Base-by-base conservation (phyloP, 2,888 invertebrate genomes). In the Ormyrus labotus region DNA sequence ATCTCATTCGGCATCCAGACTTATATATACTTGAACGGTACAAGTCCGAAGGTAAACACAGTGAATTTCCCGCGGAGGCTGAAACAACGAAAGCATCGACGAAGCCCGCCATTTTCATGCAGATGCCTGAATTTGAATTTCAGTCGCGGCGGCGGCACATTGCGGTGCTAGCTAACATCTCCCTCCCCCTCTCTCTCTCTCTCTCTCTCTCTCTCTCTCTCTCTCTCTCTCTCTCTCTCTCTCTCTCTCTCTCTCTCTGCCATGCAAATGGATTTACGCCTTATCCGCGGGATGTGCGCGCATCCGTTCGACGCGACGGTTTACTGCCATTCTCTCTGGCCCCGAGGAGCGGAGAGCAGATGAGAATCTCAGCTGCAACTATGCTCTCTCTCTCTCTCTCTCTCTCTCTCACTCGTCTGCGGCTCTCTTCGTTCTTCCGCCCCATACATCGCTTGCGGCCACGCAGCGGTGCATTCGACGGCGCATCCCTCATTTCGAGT, bases 261-360 rank as follows among this genome's bases (percentile, higher is more conserved):
- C 74, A 81, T 83, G 78, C 78, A 83, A 83, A 83, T 83, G 78
- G 75, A 60, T 71, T 58, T 50, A 60, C 70, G 70, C 70, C 70
- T 71, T 71, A 60, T 60, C 60, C 57, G 48, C 50, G 50, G 19
- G 57, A n/a, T 11, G 48, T 19, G 11, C 45, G 34, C 34, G 34
- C 34, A 34, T 9, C 50, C 58, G 13, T 58, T n/a, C 19, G 8
- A 34, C 34, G 34, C 50, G 51, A 51, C 51, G 51, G 13, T 65
- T 65, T 65, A 65, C 51, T 51, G 51, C 65, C 9, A 9, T 13
- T 51, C 51, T 50, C 34, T 6, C 13, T 2, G 9, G 60, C 60
- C 9, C 60, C 34, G 34, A 34, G 34, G 34, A 34, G 34, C 34
- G 34, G 34, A 34, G 34, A 34, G 60, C 60, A 7, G 19, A 11